These are phyloP conservation scores for Sogatella furcifera DNA, from an alignment of 1,140 invertebrate species.

Conservation along the genomic window DNA sequence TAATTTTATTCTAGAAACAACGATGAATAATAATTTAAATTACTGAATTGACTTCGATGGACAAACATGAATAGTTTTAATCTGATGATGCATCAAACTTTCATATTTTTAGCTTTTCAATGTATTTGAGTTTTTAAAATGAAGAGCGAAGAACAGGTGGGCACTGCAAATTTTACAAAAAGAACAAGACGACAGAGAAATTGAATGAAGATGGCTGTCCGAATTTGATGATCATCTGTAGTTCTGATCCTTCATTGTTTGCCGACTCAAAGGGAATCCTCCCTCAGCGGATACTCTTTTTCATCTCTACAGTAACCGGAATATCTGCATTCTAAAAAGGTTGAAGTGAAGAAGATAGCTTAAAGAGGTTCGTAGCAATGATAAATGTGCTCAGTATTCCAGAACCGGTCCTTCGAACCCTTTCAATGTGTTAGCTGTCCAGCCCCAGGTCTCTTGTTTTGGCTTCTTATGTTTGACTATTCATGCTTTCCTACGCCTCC, in stretches of 20 bases:
- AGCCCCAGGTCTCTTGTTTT: constrained; percentile 6
- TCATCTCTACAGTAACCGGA: constrained; percentile 10
- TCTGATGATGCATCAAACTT: too few relatives aligned
- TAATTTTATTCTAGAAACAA: too few relatives aligned
- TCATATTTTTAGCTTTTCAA: too few relatives aligned
- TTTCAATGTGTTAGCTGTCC: constrained; percentile 6
- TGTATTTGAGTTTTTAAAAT: too few relatives aligned
- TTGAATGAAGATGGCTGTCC: too few relatives aligned
- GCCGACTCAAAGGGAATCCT: constrained; percentile 2
- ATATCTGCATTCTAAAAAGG: constrained; percentile 15
- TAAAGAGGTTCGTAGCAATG: constrained; percentile 10
- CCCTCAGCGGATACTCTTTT: constrained; percentile 8
- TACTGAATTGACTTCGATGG: too few relatives aligned
- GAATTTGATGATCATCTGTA: not conserved
- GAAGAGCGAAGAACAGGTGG: too few relatives aligned
- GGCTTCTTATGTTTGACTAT: constrained; percentile 1
- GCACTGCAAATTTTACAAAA: too few relatives aligned
- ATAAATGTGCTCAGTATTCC: constrained; percentile 10
- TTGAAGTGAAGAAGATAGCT: constrained; percentile 2
- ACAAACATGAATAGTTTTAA: too few relatives aligned
- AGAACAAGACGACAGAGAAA: too few relatives aligned
- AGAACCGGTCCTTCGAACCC: constrained; percentile 13
- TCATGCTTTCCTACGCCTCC: constrained; percentile 2
- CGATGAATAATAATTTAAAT: too few relatives aligned
- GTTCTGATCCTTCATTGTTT: not conserved